Evolutionary conservation across 64 coral and sea anemone genomes (phyloP), one percentile per base, ranked within the genome.

Genomic region (Orbicella faveolata): DNA sequence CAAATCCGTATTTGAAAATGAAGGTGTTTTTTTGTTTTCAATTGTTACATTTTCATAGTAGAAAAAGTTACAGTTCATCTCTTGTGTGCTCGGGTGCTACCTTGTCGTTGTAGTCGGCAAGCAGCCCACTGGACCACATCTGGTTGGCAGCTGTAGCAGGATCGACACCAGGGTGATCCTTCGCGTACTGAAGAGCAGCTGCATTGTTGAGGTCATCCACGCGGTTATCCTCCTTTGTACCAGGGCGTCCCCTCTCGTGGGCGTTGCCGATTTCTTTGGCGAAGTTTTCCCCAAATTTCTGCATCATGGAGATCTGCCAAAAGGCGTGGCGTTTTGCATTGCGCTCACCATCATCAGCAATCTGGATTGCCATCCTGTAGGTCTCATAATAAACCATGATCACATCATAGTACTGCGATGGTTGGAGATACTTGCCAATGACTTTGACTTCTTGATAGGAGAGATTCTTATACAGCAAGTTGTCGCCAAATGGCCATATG

Each of bases 351-450:
- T 73, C 68, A 73, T 73, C 13, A 0, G 25, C 68, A 73, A 73
- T 73, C 21, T 73, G 21, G 68, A 73, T 73, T 73, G 68, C 73
- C 73, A 75, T 75, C 73, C 30, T 75, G 73, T 75, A 75, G 73
- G 73, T 75, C 3, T 75, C 73, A 37, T 75, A 75, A 15, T 75
- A 75, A 75, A 75, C 73, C 73, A 75, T 75, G 33, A 75, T 75
- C 6, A 37, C 73, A 75, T 75, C 73, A 17, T 75, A 75, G 73
- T 75, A 75, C 3, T 75, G 33, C 73, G 33, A 37, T 75, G 73
- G 73, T 36, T 75, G 9, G 35, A 75, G 73, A 7, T 39, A 15
- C 9, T 18, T 0, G 33, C 73, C 3, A 39, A 75, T 75, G 73
- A 75, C 73, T 0, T 75, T 10, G 33, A 75, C 33, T 75, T 75